These are phyloP conservation scores for Erythrocercus mccallii DNA, from an alignment of 2,113 vertebrate genomes.

Conservation along the genomic window DNA sequence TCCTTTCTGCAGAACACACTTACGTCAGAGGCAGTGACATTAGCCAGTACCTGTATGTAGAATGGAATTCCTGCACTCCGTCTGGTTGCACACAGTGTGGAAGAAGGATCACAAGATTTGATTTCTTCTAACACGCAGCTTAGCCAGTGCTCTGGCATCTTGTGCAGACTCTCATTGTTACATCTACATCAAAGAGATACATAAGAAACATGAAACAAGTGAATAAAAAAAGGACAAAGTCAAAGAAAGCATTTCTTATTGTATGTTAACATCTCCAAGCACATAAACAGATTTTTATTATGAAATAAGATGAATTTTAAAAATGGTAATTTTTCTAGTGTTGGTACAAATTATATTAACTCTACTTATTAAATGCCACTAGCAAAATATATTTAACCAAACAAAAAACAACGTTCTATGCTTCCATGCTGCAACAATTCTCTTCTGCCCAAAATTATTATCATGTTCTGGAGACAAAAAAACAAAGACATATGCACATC, in stretches of 20 bases:
- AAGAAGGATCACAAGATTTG: conserved; percentile 86
- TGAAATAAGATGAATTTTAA: not conserved
- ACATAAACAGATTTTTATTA: not conserved
- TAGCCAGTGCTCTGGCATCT: conserved; percentile 87
- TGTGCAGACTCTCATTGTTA: conserved; percentile 75
- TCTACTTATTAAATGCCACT: not conserved
- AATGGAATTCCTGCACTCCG: conserved; percentile 97
- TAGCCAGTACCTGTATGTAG: conserved; percentile 88
- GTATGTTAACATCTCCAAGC: not conserved
- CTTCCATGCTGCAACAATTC: not conserved
- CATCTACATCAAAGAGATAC: conserved; percentile 71
- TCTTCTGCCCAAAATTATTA: not conserved
- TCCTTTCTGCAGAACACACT: not conserved
- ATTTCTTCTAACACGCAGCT: conserved; percentile 86
- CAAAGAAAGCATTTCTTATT: not conserved
- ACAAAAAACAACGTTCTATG: not conserved
- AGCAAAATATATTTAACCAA: not conserved
- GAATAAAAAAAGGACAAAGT: not conserved
- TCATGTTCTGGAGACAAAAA: not conserved
- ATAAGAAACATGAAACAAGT: not conserved
- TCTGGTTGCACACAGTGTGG: conserved; percentile 92
- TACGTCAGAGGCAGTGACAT: not conserved
- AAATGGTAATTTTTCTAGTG: not conserved
- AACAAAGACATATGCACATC: not conserved
- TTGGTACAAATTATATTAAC: not conserved